Base-by-base conservation (phyloP, 35 echinoderm and acorn worm species). In the Heliocidaris erythrogramma region DNA sequence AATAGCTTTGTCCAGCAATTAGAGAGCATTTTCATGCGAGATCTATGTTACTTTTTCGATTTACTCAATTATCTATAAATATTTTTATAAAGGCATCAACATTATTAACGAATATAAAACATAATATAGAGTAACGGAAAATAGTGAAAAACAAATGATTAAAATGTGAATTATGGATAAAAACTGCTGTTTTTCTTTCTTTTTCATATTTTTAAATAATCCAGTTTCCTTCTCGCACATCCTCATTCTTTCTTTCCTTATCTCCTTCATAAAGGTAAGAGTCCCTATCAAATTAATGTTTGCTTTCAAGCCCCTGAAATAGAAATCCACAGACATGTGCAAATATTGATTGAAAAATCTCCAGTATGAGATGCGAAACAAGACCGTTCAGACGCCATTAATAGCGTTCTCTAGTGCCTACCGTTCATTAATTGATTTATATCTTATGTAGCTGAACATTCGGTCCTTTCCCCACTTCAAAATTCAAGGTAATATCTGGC, bases 331-430 rank as follows among this genome's bases (percentile, higher is more conserved):
- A 21, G 61, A 78, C 65, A 78, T 78, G 18, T 78, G 65, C 27
- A 78, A 78, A 78, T 78, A 78, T 78, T 78, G 65, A 78, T 78
- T 18, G 65, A 78, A 78, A 42, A 78, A 78, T 78, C 65, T 78
- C 65, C 21, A 0, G 65, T 78, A 78, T 78, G 27, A 9, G 27
- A 27, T 78, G 65, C 18, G 27, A 78, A 78, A 78, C 18, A 78
- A 78, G 27, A 78, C 65, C 65, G 17, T 78, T 78, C 65, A 78
- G 65, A 78, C 65, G 65, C 65, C 65, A 78, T 78, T 78, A 78
- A 78, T 78, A 78, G 65, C 65, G 65, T 78, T 78, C 65, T 78
- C 65, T 78, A 78, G 27, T 21, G 2, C 65, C 65, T n/a, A n/a
- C 27, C 65, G 65, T 18, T 78, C 65, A 27, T 78, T 78, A 78